These are phyloP conservation scores for Holacanthella duospinosa DNA, from an alignment of 2,888 invertebrate species.

Conservation along the genomic window DNA sequence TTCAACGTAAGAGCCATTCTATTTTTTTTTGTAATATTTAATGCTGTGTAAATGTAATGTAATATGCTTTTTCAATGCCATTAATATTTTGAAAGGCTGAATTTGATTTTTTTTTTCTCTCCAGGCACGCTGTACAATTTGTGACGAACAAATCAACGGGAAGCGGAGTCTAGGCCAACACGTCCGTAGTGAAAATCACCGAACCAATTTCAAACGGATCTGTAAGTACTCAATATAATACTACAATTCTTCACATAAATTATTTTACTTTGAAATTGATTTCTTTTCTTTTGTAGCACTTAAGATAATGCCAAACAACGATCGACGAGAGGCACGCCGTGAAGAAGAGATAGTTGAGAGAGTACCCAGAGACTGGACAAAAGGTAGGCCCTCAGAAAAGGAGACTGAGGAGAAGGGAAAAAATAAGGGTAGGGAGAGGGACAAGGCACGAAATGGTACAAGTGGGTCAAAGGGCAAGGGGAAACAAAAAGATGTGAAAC, in stretches of 20 bases:
- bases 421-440: no score
- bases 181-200: constrained; percentile 23
- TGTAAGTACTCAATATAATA: no score
- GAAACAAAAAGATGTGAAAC: background rate
- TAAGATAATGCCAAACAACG: background rate
- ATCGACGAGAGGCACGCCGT: background rate
- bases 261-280: no score
- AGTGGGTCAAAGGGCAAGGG: background rate
- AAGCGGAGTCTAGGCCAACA: constrained; percentile 23
- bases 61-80: no score
- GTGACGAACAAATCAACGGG: constrained; percentile 25
- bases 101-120: constrained; percentile 6
- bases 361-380: background rate
- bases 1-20: constrained; percentile 34
- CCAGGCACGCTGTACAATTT: constrained; percentile 33
- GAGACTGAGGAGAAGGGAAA: no score
- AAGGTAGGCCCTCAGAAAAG: background rate
- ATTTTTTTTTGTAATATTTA: background rate
- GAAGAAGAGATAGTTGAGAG: background rate
- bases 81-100: no score
- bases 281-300: background rate
- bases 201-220: constrained; percentile 19
- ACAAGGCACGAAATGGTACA: no score
- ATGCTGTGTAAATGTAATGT: background rate
- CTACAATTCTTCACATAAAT: no score